Base-by-base conservation (phyloP, 2,113 vertebrate genomes). In the Thryonomys swinderianus region DNA sequence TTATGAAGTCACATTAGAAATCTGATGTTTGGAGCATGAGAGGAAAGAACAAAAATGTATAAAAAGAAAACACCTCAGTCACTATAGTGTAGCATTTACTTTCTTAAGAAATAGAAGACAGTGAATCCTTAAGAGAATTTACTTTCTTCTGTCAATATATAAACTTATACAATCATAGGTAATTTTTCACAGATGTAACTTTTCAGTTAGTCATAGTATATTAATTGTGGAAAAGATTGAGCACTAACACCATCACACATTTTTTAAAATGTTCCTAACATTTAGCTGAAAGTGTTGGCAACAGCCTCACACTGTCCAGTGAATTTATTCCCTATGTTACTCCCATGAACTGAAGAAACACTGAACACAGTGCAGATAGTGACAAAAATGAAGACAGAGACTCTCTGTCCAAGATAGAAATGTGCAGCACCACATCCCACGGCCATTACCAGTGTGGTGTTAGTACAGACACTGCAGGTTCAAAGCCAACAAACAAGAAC, bases 81-180 rank as follows among this genome's bases (percentile, higher is more conserved):
- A 74, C 34, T 62, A n/a, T 69, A 40, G 32, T 76, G 74, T 57
- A 78, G n/a, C 40, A 78, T n/a, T 42, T 85, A 48, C 84, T 91
- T 90, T 81, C 90, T 87, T 67, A 90, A 69, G 17, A 95, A 88
- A 93, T 12, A 67, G 14, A 82, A 90, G 21, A 67, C 37, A 94
- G 66, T 84, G 34, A 71, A 69, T 27, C 40, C 40, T 11, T 95
- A 69, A 73, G 45, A 59, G 34, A 27, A 8, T 81, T 92, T 86
- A 42, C 71, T 88, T 83, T 80, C 66, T 71, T 66, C 93, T 92
- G 71, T 80, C 40, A 69, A 59, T 76, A 45, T 67, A 45, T 74
- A 92, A 69, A 48, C 0, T 0, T 51, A 5, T 45, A 21, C 8
- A 53, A 32, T 45, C 14, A 83, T 3, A 83, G 62, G 1, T 79